Base-by-base conservation (phyloP, 2,888 invertebrate species). In the Epirrhoe tristata region DNA sequence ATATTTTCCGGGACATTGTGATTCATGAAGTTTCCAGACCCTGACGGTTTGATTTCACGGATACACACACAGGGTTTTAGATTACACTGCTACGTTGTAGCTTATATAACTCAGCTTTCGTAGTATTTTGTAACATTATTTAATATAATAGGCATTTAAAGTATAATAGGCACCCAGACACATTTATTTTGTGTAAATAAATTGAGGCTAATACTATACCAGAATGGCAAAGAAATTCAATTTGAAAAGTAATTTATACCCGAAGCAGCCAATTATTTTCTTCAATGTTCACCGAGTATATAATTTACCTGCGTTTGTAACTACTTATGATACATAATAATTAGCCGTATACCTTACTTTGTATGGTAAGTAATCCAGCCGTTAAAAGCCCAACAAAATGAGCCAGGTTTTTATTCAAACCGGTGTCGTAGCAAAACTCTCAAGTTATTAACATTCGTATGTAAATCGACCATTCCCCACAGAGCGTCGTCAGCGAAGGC, bases 1-100 rank as follows among this genome's bases (percentile, higher is more conserved):
- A 93, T 90, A 92, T 93, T 93, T 93, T 91, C 91, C 90, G 90
- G 88, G 77, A 90, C 91, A 93, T 93, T 93, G 89, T 85, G 85
- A 93, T 93, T 93, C 93, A 93, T 93, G 89, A 81, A 91, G 89
- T 90, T 87, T 87, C 88, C 85, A 88, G 81, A 81, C 83, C 89
- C 81, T 87, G 87, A 85, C 90, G 87, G 84, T 81, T 83, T 82
- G 83, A 80, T 81, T 83, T 79, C 80, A 80, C 82, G 76, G 78
- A 81, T 81, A 83, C 77, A 79, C 72, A 76, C 77, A 72, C 69
- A 71, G 75, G 16, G 48, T 48, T 48, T 48, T 48, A 61, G 39
- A 64, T 58, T n/a, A 63, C 43, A 59, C 16, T 56, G 46, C 31
- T 31, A n/a, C 34, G 14, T 36, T 36, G 8, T 17, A 16, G 5